These are phyloP conservation scores for Alethe diademata DNA, from an alignment of 2,113 vertebrate species.

Conservation along the genomic window DNA sequence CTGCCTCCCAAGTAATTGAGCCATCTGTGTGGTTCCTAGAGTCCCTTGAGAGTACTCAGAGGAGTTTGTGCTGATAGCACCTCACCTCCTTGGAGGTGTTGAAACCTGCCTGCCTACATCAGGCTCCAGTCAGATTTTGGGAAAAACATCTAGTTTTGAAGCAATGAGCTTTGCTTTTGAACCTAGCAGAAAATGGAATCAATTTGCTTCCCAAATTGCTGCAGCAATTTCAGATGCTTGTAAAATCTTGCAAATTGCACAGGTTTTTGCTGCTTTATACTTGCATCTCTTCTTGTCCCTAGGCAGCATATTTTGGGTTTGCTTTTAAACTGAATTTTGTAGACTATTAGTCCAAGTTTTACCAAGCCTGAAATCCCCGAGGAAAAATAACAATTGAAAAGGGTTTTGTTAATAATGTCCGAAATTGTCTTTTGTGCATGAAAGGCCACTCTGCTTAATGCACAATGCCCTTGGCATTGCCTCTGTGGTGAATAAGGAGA, in stretches of 20 bases:
- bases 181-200: background rate
- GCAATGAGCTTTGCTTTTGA: background rate
- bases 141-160: background rate
- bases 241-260: background rate
- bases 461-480: background rate
- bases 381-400: background rate
- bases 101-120: background rate
- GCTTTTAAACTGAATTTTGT: background rate
- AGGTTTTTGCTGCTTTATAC: background rate
- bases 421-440: background rate
- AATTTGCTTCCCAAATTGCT: background rate
- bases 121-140: background rate
- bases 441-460: background rate
- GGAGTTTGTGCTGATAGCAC: background rate
- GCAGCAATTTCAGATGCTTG: background rate
- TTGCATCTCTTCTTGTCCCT: background rate
- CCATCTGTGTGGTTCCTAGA: rapidly evolving
- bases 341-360: background rate
- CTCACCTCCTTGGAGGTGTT: background rate
- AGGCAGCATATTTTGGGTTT: background rate
- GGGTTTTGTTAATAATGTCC: background rate
- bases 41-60: background rate
- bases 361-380: background rate
- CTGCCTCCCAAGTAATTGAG: background rate
- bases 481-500: background rate